phyloP scores from a whole-genome alignment of 2,113 vertebrate genomes.

The Anarrhichthys ocellatus region DNA sequence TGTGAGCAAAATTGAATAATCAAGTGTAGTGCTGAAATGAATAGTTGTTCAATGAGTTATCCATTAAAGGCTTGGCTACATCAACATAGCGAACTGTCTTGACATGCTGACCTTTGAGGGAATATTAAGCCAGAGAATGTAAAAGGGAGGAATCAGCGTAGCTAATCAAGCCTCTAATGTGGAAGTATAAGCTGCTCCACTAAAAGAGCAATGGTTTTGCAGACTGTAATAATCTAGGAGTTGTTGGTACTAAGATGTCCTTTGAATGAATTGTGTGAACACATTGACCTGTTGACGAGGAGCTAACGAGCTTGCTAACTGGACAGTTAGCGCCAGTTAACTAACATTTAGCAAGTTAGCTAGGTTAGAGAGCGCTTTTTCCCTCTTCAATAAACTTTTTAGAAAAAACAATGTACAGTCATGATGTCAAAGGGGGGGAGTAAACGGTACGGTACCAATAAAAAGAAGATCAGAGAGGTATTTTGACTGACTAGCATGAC shows the following conservation, averaged over 20 bases:
- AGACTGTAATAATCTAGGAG: not conserved
- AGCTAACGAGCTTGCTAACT: not conserved
- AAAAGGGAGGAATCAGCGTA: not conserved
- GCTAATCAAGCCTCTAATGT: not conserved
- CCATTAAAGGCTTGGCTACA: not conserved
- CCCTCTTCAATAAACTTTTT: not conserved
- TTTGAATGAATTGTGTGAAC: not conserved
- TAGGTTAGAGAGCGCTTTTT: not conserved
- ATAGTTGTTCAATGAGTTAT: not conserved
- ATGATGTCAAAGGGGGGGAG: not conserved
- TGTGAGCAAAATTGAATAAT: not conserved
- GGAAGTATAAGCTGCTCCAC: not conserved
- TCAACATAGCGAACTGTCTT: not conserved
- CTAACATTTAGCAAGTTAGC: not conserved
- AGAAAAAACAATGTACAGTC: not conserved
- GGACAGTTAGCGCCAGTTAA: not conserved
- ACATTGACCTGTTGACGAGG: not conserved
- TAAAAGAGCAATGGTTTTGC: not conserved
- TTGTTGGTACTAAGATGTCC: not conserved
- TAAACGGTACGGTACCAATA: not conserved
- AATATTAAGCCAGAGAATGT: not conserved
- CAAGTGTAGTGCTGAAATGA: not conserved
- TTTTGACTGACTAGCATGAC: not conserved
- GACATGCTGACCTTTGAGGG: not conserved
- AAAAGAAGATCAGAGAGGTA: not conserved